Evolutionary conservation across 2,888 invertebrate genomes (phyloP), one percentile per base, ranked within the genome.

Genomic region (Panzeria rudis): DNA sequence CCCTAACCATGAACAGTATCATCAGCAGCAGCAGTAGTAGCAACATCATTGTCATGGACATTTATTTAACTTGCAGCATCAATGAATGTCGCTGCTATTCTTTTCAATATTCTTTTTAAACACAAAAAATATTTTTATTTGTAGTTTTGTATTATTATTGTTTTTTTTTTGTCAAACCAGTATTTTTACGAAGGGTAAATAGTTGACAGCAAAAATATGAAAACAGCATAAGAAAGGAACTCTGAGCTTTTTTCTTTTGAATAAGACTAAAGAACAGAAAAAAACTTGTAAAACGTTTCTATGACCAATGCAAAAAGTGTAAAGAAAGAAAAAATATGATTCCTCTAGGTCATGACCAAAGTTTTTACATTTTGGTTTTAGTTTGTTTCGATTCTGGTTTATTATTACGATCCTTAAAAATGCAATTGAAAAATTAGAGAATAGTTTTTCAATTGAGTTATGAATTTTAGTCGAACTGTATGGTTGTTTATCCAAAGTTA

Each of bases 11-110:
- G 7, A 47, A 59, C 7, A 61, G 9, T 38, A 41, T 52, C n/a
- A n/a, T n/a, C n/a, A n/a, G n/a, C n/a, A n/a, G n/a, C n/a, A n/a
- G n/a, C n/a, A n/a, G 13, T 9, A 47, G 50, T 9, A 50, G 20
- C 17, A 17, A 50, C 68, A 73, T 83, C 78, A 78, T 68, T 83
- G 83, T 29, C 83, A 75, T 54, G 76, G 76, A 81, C 76, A 56
- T 17, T 76, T 73, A 25, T 73, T 61, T 25, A 59, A 59, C 29
- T 38, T 59, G 29, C 29, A 41, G 20, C 41, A 72, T 59, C 44
- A 59, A 54, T n/a, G n/a, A n/a, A n/a, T n/a, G n/a, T n/a, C n/a
- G n/a, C n/a, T n/a, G n/a, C n/a, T n/a, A n/a, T n/a, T 71, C 50
- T 64, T 62, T 52, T 38, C 9, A 8, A 3, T 44, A 47, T 54